Evolutionary conservation across 2,888 invertebrate genomes (phyloP).

Genomic region (Apodemia duryi): DNA sequence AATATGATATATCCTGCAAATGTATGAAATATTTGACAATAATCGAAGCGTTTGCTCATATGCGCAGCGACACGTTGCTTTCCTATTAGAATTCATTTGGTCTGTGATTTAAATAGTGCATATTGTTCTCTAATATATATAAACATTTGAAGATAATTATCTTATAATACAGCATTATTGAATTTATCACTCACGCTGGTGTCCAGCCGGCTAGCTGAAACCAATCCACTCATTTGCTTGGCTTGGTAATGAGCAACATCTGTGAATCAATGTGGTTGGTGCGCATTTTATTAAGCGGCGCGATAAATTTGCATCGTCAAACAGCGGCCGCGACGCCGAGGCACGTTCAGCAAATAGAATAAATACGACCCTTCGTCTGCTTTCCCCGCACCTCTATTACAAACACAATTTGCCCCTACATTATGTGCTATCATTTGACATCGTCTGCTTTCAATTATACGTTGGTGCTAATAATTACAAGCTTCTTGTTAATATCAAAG

Average conservation of each 20-base stretch:
- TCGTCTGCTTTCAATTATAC: conserved; percentile 26
- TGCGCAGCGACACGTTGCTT: no score
- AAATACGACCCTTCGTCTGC: conserved; percentile 59
- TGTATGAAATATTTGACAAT: no score
- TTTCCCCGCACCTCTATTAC: conserved; percentile 49
- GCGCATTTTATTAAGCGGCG: conserved; percentile 68
- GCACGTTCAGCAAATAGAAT: conserved; percentile 77
- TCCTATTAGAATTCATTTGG: no score
- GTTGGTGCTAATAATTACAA: conserved; percentile 28
- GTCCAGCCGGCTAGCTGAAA: conserved; percentile 43
- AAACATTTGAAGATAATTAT: neutral
- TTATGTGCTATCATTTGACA: conserved; percentile 50
- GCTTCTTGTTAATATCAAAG: conserved; percentile 34
- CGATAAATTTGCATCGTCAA: conserved; percentile 76
- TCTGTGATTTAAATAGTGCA: no score
- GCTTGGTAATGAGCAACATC: conserved; percentile 63
- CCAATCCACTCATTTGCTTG: conserved; percentile 39
- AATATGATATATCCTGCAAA: no score
- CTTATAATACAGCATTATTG: neutral
- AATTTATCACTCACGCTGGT: conserved; percentile 36
- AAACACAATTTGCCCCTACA: conserved; percentile 69
- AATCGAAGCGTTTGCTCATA: no score
- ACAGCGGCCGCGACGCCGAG: conserved; percentile 61
- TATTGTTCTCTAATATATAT: no score
- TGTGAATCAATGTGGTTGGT: conserved; percentile 65